Evolutionary conservation across 1,140 invertebrate species (phyloP).

Genomic region (Colletes latitarsis): DNA sequence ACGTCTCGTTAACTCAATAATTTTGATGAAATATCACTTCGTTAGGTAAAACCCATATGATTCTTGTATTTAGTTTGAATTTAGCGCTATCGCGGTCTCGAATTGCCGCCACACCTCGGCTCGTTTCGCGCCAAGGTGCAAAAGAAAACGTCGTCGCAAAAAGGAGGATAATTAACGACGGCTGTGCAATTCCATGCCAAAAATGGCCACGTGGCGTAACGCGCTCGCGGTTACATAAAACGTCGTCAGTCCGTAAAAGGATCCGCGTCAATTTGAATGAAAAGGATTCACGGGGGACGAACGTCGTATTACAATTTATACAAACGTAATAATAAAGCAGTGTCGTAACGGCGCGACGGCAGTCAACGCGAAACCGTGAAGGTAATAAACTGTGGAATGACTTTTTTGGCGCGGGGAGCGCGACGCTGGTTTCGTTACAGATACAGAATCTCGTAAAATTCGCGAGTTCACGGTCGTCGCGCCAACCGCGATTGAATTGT

Average conservation of each 20-base stretch:
- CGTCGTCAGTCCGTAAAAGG: constrained; percentile 29
- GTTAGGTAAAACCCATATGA: constrained; percentile 1
- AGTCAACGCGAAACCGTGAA: neutral
- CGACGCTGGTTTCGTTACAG: neutral
- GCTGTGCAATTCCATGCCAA: constrained; percentile 36
- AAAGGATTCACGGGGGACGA: constrained; percentile 1
- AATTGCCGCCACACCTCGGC: constrained; percentile 31
- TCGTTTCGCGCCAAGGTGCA: neutral
- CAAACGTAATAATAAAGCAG: constrained; percentile 16
- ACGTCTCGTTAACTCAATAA: neutral
- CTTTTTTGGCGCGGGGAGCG: neutral
- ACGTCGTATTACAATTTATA: neutral
- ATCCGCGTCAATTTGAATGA: constrained; percentile 41
- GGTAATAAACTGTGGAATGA: neutral
- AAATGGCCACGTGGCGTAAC: constrained; percentile 46
- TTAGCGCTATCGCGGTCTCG: neutral
- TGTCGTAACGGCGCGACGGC: neutral
- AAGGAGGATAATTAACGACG: constrained; percentile 51
- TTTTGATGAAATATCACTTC: constrained; percentile 7
- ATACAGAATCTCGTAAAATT: constrained; percentile 8
- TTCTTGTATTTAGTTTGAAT: neutral
- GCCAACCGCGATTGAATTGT: constrained; percentile 2
- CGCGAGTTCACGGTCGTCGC: constrained; percentile 14
- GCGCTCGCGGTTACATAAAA: constrained; percentile 46
- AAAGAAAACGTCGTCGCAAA: constrained; percentile 12